Base-by-base conservation (phyloP, 2,113 vertebrate species). In the Sceloporus tristichus region DNA sequence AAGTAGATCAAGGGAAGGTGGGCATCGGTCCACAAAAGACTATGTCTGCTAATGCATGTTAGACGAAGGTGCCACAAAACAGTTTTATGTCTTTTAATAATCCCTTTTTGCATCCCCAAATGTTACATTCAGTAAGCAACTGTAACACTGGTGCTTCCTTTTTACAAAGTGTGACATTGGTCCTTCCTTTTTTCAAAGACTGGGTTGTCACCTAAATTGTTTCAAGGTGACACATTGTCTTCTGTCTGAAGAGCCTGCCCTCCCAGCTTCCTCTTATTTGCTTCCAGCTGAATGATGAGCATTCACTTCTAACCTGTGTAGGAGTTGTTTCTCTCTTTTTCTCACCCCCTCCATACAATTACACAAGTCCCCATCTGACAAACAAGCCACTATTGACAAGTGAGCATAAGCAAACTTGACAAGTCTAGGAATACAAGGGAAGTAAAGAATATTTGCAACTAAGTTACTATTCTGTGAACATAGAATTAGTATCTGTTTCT, bases 341-440 rank as follows among this genome's bases (percentile, higher is more conserved):
- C 34, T 40, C 42, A 34, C 76, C n/a, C 59, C 68, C 34, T 25
- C 42, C 59, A 9, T 68, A 48, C 81, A 82, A 66, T n/a, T 21
- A 66, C 13, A 66, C 79, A 85, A 66, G 38, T n/a, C 34, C 56
- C 54, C 42, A n/a, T 48, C 8, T 66, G 56, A 85, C 74, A 85
- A 77, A 48, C 59, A 40, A 76, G 16, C 71, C 23, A 42, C 42
- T 21, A 48, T 38, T 42, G 74, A 77, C 16, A 42, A 65, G 38
- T 40, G 29, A 85, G 84, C 74, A 77, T 85, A 42, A 77, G 74
- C 56, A 77, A 74, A 85, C 56, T 25, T 76, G 53, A 85, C 84
- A 76, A 75, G 54, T 29, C 73, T 76, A 62, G 74, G 75, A 62
- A 85, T 40, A 16, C 83, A 85, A 75, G 38, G n/a, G 4, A 86